Conservation (phyloP, 2,888 invertebrate species). For the Candidula unifasciata region DNA sequence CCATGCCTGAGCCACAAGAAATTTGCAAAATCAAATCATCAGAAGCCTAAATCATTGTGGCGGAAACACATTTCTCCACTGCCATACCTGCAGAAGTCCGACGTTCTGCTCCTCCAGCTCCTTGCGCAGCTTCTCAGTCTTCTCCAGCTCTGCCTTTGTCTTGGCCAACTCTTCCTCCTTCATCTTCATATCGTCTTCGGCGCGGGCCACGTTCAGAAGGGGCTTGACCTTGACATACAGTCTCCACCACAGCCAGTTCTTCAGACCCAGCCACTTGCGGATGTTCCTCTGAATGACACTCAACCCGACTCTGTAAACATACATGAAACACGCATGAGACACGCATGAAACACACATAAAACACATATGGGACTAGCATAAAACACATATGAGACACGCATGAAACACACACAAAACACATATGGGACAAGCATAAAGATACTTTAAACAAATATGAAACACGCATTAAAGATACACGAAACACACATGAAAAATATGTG, state of each 20-base stretch:
- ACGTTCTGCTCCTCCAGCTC: constrained; percentile 95
- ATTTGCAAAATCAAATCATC: too few relatives aligned
- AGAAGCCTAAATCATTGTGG: too few relatives aligned
- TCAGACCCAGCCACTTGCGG: constrained; percentile 98
- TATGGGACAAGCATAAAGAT: too few relatives aligned
- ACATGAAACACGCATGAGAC: background rate
- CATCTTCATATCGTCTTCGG: constrained; percentile 98
- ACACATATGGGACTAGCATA: too few relatives aligned
- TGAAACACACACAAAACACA: too few relatives aligned
- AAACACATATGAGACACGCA: too few relatives aligned
- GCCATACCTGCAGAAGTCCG: constrained; percentile 84
- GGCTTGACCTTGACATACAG: constrained; percentile 89
- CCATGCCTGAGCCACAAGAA: too few relatives aligned
- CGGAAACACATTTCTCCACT: background rate
- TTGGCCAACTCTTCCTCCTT: constrained; percentile 97
- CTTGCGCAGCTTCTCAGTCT: constrained; percentile 97
- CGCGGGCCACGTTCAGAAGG: constrained; percentile 97
- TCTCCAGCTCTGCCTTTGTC: constrained; percentile 94
- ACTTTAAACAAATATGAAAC: too few relatives aligned
- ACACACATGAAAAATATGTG: too few relatives aligned
- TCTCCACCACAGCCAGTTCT: constrained; percentile 99
- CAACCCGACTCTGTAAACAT: constrained; percentile 86
- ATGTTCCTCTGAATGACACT: constrained; percentile 99
- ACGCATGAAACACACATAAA: too few relatives aligned
- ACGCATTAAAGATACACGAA: too few relatives aligned